Percentiles rank a stretch among this genome's conserved stretches.
phyloP scores from a whole-genome alignment of 2,113 vertebrate genomes.

The Micromys minutus region DNA sequence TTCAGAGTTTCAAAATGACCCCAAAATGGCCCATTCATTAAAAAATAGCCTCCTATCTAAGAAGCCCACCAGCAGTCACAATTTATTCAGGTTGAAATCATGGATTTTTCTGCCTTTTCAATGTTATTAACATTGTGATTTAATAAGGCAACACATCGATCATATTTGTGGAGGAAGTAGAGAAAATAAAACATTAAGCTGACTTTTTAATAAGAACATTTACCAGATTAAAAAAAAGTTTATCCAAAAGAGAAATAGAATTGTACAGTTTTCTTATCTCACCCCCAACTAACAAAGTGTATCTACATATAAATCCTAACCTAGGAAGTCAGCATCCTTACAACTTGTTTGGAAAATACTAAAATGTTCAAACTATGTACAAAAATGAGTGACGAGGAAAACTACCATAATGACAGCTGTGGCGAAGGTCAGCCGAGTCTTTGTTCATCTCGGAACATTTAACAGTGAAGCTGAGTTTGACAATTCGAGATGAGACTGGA shows the following conservation, averaged over 20 bases:
- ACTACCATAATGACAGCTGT: neutral
- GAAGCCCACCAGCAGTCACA: neutral
- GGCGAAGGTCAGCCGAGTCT: neutral
- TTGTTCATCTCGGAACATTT: neutral
- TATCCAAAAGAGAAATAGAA: slow-evolving; percentile 42
- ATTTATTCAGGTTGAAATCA: slow-evolving; percentile 21
- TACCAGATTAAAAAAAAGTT: neutral
- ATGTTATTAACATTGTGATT: neutral
- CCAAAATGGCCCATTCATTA: slow-evolving; percentile 45
- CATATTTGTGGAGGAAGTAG: neutral
- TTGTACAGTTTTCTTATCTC: slow-evolving; percentile 26
- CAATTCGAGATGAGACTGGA: neutral
- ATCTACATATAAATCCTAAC: slow-evolving; percentile 42
- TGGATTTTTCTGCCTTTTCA: slow-evolving; percentile 26
- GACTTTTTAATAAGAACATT: slow-evolving; percentile 7
- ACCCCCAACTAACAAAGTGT: slow-evolving; percentile 6
- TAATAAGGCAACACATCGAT: neutral
- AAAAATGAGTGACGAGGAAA: neutral
- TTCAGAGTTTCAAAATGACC: slow-evolving; percentile 47
- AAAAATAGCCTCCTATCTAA: neutral
- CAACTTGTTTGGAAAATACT: neutral
- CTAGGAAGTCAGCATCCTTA: slow-evolving; percentile 12
- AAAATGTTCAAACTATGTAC: slow-evolving; percentile 22
- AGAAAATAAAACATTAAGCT: slow-evolving; percentile 19
- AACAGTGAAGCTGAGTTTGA: neutral